A percentile compares a stretch with the other conserved stretches of the same genome.
phyloP scores from a whole-genome alignment of 1,140 invertebrate genomes.

The Drosophila neocordata region DNA sequence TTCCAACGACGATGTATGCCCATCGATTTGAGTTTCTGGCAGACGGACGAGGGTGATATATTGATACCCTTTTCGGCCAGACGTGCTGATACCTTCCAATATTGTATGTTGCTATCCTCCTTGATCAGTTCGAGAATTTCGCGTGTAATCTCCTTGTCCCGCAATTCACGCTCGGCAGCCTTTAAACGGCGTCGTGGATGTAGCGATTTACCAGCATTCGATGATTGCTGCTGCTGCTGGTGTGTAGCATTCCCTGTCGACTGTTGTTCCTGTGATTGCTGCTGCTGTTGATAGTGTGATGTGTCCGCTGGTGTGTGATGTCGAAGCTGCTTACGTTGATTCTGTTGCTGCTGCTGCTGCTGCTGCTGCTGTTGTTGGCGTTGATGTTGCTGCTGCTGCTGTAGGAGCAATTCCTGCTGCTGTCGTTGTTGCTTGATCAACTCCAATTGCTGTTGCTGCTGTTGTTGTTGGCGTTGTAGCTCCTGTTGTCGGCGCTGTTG shows the following conservation, averaged over 20 bases:
- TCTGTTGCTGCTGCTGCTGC: slow-evolving; percentile 35
- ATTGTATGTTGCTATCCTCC: slow-evolving; percentile 81
- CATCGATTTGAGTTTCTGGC: slow-evolving; percentile 81
- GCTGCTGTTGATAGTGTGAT: slow-evolving; percentile 69
- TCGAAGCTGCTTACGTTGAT: slow-evolving; percentile 48
- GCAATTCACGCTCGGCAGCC: slow-evolving; percentile 72
- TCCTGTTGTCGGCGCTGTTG: slow-evolving; percentile 40
- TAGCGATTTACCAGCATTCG: slow-evolving; percentile 39
- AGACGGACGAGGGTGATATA: slow-evolving; percentile 80
- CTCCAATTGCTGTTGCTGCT: slow-evolving; percentile 38
- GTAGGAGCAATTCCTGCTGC: slow-evolving; percentile 39
- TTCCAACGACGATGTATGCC: slow-evolving; percentile 80
- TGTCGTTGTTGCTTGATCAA: slow-evolving; percentile 43
- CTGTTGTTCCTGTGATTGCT: slow-evolving; percentile 27
- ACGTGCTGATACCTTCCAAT: slow-evolving; percentile 80
- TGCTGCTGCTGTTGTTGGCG: slow-evolving; percentile 40
- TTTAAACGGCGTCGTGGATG: slow-evolving; percentile 75
- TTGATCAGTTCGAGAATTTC: slow-evolving; percentile 80
- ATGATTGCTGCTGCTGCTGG: not conserved
- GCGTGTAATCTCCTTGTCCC: slow-evolving; percentile 81
- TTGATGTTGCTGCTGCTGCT: slow-evolving; percentile 34
- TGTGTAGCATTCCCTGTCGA: not conserved
- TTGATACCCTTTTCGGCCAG: slow-evolving; percentile 79
- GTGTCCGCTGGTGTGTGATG: slow-evolving; percentile 54
- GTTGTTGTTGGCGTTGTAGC: slow-evolving; percentile 43